These are phyloP conservation scores for Littorina saxatilis DNA, from an alignment of 1,140 invertebrate genomes.

Conservation along the genomic window DNA sequence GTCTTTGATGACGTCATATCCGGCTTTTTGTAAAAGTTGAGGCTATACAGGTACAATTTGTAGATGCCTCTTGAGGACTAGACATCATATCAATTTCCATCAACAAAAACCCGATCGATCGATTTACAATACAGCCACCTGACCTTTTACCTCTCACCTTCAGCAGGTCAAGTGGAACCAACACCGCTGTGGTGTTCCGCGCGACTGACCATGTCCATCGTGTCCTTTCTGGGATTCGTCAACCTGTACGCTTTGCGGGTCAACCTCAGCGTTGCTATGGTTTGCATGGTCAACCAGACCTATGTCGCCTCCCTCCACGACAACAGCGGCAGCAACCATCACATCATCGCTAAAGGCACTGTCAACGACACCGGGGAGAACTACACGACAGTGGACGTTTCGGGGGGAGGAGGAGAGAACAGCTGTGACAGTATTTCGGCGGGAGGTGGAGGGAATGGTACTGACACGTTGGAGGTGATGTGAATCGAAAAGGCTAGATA, in stretches of 20 bases:
- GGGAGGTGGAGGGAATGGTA: no score
- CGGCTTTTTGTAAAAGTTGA: no score
- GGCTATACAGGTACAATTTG: no score
- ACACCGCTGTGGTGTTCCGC: slow-evolving; percentile 54
- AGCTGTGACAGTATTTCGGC: not conserved
- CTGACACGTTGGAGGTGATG: no score
- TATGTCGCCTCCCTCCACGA: slow-evolving; percentile 11
- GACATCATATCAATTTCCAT: no score
- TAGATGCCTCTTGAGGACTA: no score
- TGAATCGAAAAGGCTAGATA: no score
- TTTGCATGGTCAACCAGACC: slow-evolving; percentile 84
- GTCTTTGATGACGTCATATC: no score
- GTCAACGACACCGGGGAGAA: not conserved
- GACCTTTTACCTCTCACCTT: not conserved
- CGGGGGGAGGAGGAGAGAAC: not conserved
- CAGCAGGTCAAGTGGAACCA: slow-evolving; percentile 11
- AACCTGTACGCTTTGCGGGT: slow-evolving; percentile 87
- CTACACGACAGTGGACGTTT: not conserved
- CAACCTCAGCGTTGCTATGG: slow-evolving; percentile 88
- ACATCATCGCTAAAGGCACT: not conserved
- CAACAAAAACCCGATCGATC: no score
- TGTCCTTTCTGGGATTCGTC: slow-evolving; percentile 67
- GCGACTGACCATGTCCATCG: slow-evolving; percentile 57
- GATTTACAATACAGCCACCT: no score
- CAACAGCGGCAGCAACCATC: not conserved